These are phyloP conservation scores for Drosophila nigromelanica DNA, from an alignment of 1,140 invertebrate genomes.

Conservation along the genomic window DNA sequence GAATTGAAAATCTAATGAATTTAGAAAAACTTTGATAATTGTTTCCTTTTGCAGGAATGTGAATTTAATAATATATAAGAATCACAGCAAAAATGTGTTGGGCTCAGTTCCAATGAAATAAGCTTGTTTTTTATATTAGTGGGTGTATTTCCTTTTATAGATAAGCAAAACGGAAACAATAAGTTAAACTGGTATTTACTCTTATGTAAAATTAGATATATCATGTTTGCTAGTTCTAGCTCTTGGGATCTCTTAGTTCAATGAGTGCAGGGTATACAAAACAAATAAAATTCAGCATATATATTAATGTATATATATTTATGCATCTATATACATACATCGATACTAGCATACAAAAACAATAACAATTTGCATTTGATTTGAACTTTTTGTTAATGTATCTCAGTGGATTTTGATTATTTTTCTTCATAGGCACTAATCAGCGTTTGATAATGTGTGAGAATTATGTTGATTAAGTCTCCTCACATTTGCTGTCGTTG, in stretches of 20 bases:
- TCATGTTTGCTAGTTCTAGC: background rate
- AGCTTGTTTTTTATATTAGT: background rate
- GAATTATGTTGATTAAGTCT: constrained; percentile 53
- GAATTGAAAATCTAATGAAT: too few species aligned
- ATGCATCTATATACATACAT: constrained; percentile 28
- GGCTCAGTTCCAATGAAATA: too few species aligned
- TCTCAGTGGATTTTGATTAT: constrained; percentile 25
- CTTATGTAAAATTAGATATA: background rate
- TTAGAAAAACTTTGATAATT: too few species aligned
- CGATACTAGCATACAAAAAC: constrained; percentile 5
- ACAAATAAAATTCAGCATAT: constrained; percentile 19
- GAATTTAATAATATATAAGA: too few species aligned
- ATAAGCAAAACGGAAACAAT: background rate
- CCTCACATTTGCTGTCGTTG: constrained; percentile 30
- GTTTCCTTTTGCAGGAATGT: too few species aligned
- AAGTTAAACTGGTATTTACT: background rate
- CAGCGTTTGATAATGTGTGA: constrained; percentile 58
- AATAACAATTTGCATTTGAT: constrained; percentile 32
- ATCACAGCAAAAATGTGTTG: too few species aligned
- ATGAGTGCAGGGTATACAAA: constrained; percentile 13
- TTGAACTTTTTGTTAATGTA: constrained; percentile 58
- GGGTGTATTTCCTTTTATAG: background rate
- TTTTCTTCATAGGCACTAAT: constrained; percentile 44
- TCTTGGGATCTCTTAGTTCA: background rate
- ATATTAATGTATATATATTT: constrained; percentile 30